Percentiles rank a stretch among this genome's conserved stretches.
These are phyloP conservation scores for Acleris sparsana DNA, from an alignment of 2,888 invertebrate species.

Conservation along the genomic window DNA sequence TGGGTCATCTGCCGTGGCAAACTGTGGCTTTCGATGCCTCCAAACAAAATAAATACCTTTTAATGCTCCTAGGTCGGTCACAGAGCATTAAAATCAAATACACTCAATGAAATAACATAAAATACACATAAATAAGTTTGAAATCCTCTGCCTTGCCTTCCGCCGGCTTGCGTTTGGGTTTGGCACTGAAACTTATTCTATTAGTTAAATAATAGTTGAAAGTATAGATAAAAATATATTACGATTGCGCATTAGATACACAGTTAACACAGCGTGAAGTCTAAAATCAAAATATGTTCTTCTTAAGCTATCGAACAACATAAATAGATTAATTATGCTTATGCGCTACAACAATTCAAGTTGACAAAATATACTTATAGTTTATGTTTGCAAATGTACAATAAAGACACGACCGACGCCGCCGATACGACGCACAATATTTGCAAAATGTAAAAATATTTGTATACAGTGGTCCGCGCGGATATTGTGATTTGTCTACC, in stretches of 20 bases:
- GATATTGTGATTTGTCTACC: constrained; percentile 66
- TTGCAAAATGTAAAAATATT: constrained; percentile 74
- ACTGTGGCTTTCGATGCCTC: too few relatives aligned
- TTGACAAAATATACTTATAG: constrained; percentile 75
- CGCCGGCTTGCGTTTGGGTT: constrained; percentile 2
- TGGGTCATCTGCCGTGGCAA: too few relatives aligned
- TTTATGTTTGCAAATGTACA: constrained; percentile 64
- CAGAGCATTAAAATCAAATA: too few relatives aligned
- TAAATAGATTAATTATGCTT: constrained; percentile 43
- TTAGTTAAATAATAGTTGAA: constrained; percentile 30
- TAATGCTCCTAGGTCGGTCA: too few relatives aligned
- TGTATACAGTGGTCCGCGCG: constrained; percentile 76
- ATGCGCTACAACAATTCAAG: constrained; percentile 62
- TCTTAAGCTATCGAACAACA: constrained; percentile 38
- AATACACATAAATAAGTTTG: too few relatives aligned
- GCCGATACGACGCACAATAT: constrained; percentile 57
- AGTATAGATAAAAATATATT: constrained; percentile 7
- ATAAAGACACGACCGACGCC: constrained; percentile 63
- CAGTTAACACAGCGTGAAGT: constrained; percentile 42
- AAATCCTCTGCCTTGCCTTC: too few relatives aligned
- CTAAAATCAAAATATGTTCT: constrained; percentile 47
- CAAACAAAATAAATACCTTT: too few relatives aligned
- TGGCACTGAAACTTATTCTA: constrained; percentile 32
- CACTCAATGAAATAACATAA: too few relatives aligned
- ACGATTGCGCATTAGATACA: constrained; percentile 33